These are phyloP conservation scores for Leucophenga maculata DNA, from an alignment of 2,888 invertebrate genomes.

Conservation along the genomic window DNA sequence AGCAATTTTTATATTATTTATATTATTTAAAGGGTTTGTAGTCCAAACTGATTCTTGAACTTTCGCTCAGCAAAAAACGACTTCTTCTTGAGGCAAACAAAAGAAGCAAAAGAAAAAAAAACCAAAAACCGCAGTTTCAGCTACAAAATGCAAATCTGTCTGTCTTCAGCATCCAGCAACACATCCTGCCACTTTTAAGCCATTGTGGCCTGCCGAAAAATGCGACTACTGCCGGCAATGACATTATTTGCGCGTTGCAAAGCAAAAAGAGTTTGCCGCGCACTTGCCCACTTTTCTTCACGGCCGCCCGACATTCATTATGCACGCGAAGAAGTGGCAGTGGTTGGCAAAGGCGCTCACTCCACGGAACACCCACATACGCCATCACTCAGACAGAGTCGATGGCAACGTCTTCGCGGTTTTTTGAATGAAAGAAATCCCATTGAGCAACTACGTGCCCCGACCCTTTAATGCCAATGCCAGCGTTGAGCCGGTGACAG, in stretches of 20 bases:
- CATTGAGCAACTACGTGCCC: neutral
- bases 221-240: neutral
- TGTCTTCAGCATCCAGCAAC: conserved; percentile 1
- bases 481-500: conserved; percentile 37
- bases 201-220: conserved; percentile 9
- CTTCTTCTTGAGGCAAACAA: conserved; percentile 50
- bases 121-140: conserved; percentile 47
- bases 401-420: conserved; percentile 31
- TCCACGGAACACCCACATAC: too few relatives aligned
- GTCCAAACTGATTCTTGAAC: too few relatives aligned
- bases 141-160: conserved; percentile 6
- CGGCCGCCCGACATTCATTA: too few relatives aligned
- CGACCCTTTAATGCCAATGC: neutral
- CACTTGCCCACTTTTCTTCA: neutral
- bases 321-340: too few relatives aligned
- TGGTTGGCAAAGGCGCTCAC: conserved; percentile 9
- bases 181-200: conserved; percentile 18
- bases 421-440: conserved; percentile 24
- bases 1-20: too few relatives aligned
- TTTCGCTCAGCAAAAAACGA: neutral
- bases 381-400: too few relatives aligned
- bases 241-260: conserved; percentile 9
- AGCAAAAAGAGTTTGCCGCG: neutral
- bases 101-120: conserved; percentile 60
- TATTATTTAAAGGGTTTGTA: too few relatives aligned